These are phyloP conservation scores for Amitus sp. DNA, from an alignment of 2,888 invertebrate species.

Conservation along the genomic window DNA sequence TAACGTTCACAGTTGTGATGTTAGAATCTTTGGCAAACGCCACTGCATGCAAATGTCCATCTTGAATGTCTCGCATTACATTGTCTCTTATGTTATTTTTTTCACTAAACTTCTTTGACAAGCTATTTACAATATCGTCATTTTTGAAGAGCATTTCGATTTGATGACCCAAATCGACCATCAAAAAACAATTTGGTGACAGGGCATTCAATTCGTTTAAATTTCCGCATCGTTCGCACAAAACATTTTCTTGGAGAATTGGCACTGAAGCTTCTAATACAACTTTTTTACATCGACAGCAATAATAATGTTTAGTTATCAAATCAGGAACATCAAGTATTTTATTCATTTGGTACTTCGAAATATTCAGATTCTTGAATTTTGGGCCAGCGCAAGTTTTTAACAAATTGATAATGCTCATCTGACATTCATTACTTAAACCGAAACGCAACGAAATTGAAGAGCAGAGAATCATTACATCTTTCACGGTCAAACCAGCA, in stretches of 20 bases:
- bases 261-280: no score
- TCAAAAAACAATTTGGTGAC: constrained; percentile 14
- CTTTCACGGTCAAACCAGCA: constrained; percentile 2
- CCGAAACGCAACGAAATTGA: constrained; percentile 7
- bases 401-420: constrained; percentile 8
- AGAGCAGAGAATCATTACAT: constrained; percentile 6
- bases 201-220: background rate
- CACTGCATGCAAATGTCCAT: constrained; percentile 1
- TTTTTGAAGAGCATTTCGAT: constrained; percentile 7
- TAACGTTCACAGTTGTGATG: constrained; percentile 7
- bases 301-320: background rate
- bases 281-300: no score
- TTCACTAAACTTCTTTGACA: background rate
- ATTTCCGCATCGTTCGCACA: background rate
- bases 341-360: constrained; percentile 6
- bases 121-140: background rate
- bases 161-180: constrained; percentile 14
- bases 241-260: background rate
- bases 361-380: constrained; percentile 2
- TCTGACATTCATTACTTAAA: constrained; percentile 3
- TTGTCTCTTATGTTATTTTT: background rate
- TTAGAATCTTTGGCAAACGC: background rate
- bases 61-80: constrained; percentile 5
- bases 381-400: constrained; percentile 15
- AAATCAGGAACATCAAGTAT: constrained; percentile 1